Conservation (phyloP, 2,888 invertebrate species). For the Sialis fuliginosa region DNA sequence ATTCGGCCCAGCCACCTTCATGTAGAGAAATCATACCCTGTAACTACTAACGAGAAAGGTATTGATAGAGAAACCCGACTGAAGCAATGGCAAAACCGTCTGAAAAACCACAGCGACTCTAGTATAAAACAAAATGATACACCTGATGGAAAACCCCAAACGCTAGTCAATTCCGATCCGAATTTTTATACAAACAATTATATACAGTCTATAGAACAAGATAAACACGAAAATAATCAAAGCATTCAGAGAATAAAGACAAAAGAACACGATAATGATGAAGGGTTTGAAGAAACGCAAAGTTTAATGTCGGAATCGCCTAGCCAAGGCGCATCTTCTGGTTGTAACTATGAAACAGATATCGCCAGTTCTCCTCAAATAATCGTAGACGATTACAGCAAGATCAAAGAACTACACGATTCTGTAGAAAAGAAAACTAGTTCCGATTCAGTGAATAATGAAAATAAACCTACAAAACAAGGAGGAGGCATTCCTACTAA, state of each 20-base stretch:
- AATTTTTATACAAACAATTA: constrained; percentile 48
- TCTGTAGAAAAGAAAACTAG: constrained; percentile 28
- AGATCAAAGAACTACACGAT: constrained; percentile 14
- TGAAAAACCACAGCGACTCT: constrained; percentile 27
- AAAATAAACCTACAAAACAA: constrained; percentile 7
- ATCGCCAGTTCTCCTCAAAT: constrained; percentile 21
- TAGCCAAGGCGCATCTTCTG: constrained; percentile 68
- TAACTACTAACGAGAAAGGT: constrained; percentile 26
- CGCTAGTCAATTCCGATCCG: constrained; percentile 51
- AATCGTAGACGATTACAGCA: constrained; percentile 14
- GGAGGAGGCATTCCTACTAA: constrained; percentile 9
- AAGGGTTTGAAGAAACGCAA: constrained; percentile 82
- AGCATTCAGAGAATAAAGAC: constrained; percentile 19
- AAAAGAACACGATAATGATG: constrained; percentile 63
- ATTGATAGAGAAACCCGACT: constrained; percentile 39
- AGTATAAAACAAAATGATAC: not conserved
- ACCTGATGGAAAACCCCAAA: constrained; percentile 20
- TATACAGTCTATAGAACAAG: not conserved
- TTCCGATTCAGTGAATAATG: constrained; percentile 25
- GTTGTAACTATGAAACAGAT: constrained; percentile 40
- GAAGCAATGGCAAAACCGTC: constrained; percentile 51
- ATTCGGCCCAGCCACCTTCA: constrained; percentile 32
- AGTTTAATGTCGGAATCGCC: constrained; percentile 74
- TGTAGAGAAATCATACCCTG: constrained; percentile 32
- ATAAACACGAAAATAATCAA: constrained; percentile 12